These are phyloP conservation scores for Tipula confusa DNA, from an alignment of 2,888 invertebrate genomes.

Conservation along the genomic window DNA sequence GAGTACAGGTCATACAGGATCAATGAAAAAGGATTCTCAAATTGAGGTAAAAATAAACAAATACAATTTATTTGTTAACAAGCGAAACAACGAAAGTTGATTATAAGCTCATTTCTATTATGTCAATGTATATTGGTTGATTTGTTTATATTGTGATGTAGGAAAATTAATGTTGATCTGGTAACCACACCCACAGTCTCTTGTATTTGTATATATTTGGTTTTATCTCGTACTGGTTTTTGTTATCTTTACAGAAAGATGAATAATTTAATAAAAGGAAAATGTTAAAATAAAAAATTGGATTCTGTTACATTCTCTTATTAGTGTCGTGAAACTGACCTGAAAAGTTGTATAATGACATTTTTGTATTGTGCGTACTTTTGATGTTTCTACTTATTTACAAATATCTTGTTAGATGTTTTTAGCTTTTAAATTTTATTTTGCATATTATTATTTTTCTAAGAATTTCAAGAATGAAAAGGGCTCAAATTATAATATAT, in stretches of 20 bases:
- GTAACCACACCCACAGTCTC: neutral
- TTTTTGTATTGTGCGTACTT: neutral
- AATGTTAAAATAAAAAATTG: neutral
- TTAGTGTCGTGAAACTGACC: neutral
- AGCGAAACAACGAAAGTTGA: neutral
- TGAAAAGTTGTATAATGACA: neutral
- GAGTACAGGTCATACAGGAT: conserved; percentile 47
- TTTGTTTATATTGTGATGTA: neutral
- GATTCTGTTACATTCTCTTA: neutral
- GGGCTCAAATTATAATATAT: too few relatives aligned
- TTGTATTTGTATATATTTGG: neutral
- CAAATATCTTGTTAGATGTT: too few relatives aligned
- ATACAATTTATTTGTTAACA: conserved; percentile 31
- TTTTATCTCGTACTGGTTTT: neutral
- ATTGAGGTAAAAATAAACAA: conserved; percentile 46
- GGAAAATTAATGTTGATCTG: neutral
- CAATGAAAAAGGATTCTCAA: conserved; percentile 50
- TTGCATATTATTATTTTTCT: too few relatives aligned
- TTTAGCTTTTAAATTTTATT: too few relatives aligned
- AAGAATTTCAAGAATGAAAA: too few relatives aligned
- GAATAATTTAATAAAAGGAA: neutral
- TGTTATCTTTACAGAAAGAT: neutral
- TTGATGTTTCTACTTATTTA: neutral
- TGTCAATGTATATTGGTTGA: neutral
- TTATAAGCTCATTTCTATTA: neutral